Conservation (phyloP, 2,797 vertebrate genomes). For the Rhadinocentrus ornatus region DNA sequence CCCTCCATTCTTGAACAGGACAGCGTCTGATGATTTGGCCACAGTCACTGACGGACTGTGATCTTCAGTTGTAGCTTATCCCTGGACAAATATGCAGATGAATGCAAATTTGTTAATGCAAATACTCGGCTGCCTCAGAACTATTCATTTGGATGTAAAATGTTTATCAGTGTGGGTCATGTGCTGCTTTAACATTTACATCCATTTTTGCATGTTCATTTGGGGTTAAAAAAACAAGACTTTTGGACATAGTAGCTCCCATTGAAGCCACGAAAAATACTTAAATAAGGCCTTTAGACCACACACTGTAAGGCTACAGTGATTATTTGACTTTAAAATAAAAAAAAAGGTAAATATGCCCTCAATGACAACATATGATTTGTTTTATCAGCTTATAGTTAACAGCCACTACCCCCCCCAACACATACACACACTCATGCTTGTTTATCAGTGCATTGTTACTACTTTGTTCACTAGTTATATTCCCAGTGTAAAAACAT, state of each 20-base stretch:
- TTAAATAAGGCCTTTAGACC: no score
- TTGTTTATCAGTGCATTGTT: neutral
- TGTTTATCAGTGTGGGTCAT: neutral
- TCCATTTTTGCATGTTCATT: neutral
- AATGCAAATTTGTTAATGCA: neutral
- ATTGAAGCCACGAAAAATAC: neutral
- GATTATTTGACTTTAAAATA: no score
- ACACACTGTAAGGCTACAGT: no score
- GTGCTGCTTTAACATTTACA: neutral
- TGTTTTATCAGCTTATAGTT: no score
- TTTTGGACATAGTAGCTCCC: neutral
- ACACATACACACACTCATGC: no score
- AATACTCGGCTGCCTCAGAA: neutral
- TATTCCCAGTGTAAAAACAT: neutral
- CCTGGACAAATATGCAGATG: neutral
- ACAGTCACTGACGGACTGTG: neutral
- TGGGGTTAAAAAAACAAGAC: neutral
- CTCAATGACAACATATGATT: no score
- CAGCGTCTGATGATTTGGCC: slow-evolving; percentile 14
- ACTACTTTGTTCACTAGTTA: neutral
- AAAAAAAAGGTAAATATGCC: no score
- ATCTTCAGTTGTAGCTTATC: neutral
- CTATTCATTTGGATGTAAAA: neutral
- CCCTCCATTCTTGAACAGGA: slow-evolving; percentile 32
- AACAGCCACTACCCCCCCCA: no score